Percentiles rank a stretch among this genome's conserved stretches.
Evolutionary conservation across 2,797 vertebrate species (phyloP).

Genomic region (Ceryle rudis): DNA sequence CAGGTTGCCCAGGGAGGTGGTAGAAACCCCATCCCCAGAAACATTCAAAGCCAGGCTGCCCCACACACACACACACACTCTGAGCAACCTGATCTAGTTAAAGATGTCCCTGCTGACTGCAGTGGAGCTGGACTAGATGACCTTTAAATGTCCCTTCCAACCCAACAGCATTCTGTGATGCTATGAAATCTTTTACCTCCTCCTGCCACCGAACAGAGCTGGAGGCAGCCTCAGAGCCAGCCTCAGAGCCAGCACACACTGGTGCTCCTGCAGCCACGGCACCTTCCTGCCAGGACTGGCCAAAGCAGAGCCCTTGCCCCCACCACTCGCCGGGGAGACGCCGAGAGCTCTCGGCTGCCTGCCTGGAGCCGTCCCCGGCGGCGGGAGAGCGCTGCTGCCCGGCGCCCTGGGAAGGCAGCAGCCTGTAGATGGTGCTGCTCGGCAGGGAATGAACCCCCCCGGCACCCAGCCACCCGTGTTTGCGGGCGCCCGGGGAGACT

Average conservation of each 20-base stretch:
- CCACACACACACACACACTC: neutral
- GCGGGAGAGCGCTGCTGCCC: neutral
- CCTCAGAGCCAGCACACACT: accelerated
- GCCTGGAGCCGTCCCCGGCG: neutral
- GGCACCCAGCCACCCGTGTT: neutral
- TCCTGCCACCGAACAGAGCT: neutral
- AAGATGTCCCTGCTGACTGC: neutral
- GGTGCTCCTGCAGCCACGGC: neutral
- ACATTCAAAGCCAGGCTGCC: neutral
- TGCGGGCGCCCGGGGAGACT: neutral
- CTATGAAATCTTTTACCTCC: neutral
- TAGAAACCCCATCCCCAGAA: neutral
- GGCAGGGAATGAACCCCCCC: conserved; percentile 21
- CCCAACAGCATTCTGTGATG: neutral
- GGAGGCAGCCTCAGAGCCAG: neutral
- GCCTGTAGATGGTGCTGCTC: conserved; percentile 65
- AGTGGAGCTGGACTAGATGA: neutral
- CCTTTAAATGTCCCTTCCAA: neutral
- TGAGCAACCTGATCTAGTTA: neutral
- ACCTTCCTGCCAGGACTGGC: neutral
- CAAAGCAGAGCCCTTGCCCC: accelerated
- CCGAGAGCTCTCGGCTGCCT: neutral
- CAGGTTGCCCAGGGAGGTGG: neutral
- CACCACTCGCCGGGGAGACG: neutral
- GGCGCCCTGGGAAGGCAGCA: neutral